These are phyloP conservation scores for Pseudotriccus pelzelni DNA, from an alignment of 2,797 vertebrate genomes.

Conservation along the genomic window DNA sequence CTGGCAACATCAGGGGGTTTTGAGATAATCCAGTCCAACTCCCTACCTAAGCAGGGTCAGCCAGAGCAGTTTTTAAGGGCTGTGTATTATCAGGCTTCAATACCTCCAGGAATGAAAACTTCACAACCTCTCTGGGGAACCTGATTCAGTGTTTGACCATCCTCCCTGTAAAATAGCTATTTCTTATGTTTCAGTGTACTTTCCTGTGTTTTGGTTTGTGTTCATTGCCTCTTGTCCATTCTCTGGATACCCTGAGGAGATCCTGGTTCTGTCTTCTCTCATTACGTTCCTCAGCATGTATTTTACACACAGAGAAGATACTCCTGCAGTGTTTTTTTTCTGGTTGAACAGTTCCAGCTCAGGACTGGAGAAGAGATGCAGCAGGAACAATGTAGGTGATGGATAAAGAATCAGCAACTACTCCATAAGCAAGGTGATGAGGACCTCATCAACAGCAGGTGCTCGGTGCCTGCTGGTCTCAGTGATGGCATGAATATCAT, in stretches of 20 bases:
- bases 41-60: neutral
- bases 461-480: neutral
- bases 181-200: neutral
- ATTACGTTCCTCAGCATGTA: neutral
- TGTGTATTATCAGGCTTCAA: neutral
- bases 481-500: rapidly evolving
- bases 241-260: neutral
- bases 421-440: neutral
- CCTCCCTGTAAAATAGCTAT: neutral
- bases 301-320: neutral
- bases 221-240: neutral
- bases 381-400: neutral
- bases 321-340: neutral
- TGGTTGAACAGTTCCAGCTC: neutral
- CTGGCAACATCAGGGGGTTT: neutral
- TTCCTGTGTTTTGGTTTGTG: neutral
- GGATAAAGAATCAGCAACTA: neutral
- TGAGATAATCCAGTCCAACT: neutral
- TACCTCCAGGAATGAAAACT: neutral
- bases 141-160: neutral
- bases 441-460: neutral
- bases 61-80: neutral
- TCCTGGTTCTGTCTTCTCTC: neutral
- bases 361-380: neutral
- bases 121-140: neutral